Evolutionary conservation across 2,797 vertebrate species (phyloP).

Genomic region (Anniella stebbinsi): DNA sequence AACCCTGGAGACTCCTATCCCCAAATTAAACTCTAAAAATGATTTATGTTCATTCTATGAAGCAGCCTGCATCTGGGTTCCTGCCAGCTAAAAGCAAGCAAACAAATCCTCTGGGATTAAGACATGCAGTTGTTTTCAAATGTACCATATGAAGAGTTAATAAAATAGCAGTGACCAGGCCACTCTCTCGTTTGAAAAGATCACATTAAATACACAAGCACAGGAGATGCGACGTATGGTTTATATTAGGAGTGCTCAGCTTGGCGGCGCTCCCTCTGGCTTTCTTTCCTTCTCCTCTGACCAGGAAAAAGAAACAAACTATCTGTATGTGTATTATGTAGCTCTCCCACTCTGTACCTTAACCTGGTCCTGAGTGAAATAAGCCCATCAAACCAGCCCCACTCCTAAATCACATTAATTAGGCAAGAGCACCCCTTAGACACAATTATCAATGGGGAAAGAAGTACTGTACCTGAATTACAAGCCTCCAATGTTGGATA

Average conservation of each 20-base stretch:
- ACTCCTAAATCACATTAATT: slow-evolving; percentile 62
- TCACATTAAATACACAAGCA: slow-evolving; percentile 81
- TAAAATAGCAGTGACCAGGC: slow-evolving; percentile 65
- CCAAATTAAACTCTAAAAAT: not conserved
- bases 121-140: slow-evolving; percentile 21
- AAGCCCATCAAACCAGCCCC: slow-evolving; percentile 75
- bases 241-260: slow-evolving; percentile 83
- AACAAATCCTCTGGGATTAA: slow-evolving; percentile 7
- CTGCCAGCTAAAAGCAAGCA: slow-evolving; percentile 15
- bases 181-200: slow-evolving; percentile 73
- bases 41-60: not conserved
- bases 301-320: slow-evolving; percentile 66
- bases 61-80: not conserved
- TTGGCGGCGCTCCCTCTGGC: slow-evolving; percentile 82
- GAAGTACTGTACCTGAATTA: not conserved
- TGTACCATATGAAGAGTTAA: slow-evolving; percentile 78
- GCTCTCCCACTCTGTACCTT: slow-evolving; percentile 65
- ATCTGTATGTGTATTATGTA: slow-evolving; percentile 58
- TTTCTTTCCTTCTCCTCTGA: slow-evolving; percentile 72
- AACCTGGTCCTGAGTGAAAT: slow-evolving; percentile 73
- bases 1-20: not conserved
- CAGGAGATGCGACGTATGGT: slow-evolving; percentile 82
- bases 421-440: slow-evolving; percentile 20
- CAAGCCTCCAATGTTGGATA: slow-evolving; percentile 6
- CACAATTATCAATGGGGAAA: not conserved